Base-by-base conservation (phyloP, 2,888 invertebrate genomes). In the Perdita meconis region DNA sequence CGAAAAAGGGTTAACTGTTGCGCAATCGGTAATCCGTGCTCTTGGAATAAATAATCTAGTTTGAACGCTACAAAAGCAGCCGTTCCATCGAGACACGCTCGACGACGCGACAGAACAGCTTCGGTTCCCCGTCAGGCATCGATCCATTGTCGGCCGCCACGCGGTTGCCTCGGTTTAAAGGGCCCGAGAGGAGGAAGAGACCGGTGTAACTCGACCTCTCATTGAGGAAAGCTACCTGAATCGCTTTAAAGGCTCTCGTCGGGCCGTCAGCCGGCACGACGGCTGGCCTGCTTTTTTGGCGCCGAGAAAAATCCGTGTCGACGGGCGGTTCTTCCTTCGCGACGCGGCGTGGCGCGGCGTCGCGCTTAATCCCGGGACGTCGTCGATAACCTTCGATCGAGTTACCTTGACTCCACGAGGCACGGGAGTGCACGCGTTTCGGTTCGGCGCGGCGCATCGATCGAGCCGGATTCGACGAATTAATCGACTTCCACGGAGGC, bases 161-260 rank as follows among this genome's bases (percentile, higher is more conserved):
- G 50, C 63, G 34, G 47, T 51, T 51, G 56, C 59, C 60, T 63
- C 77, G 50, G 50, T 81, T 81, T 81, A 73, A 79, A 79, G 69
- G 57, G 56, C 64, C 38, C 22, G 10, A 8, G 40, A 16, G 16
- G 34, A 47, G n/a, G 22, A 22, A 63, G 22, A 22, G 57, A 24
- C 40, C 63, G 8, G 0, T 51, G 76, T 61, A 70, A 59, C 56
- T 36, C 78, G 67, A 77, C 64, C 67, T 38, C 47, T 51, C 59
- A 12, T 55, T 40, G 53, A 55, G 50, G 38, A 53, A 53, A 70
- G 22, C 77, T 71, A 71, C 71, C 63, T 55, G 77, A 67, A 66
- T 77, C 77, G 61, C 40, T 77, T 77, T 59, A 60, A 56, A 66
- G 22, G 16, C 36, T 34, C 50, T 4, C 16, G 19, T 30, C 47